These are phyloP conservation scores for Microcebus jonahi DNA, from an alignment of 2,113 vertebrate genomes.

Conservation along the genomic window DNA sequence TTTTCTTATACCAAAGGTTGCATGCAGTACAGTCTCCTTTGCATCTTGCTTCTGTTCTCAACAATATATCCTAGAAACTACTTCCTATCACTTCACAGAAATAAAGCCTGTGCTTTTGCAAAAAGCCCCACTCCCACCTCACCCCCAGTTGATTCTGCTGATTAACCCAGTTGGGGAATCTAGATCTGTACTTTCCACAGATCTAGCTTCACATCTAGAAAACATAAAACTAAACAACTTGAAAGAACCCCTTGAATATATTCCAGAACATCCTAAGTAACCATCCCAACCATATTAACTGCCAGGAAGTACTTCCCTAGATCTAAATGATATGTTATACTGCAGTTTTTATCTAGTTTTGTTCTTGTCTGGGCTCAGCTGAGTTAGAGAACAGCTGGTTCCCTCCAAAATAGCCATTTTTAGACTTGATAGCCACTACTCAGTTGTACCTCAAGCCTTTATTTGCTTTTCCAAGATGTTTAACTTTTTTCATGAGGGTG, in stretches of 20 bases:
- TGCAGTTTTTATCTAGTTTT: background rate
- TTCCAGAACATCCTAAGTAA: background rate
- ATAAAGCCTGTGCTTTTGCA: background rate
- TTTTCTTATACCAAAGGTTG: background rate
- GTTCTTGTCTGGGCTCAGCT: background rate
- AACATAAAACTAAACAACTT: background rate
- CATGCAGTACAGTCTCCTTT: background rate
- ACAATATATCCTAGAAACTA: background rate
- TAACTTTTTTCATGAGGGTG: background rate
- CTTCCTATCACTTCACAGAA: background rate
- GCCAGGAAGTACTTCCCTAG: background rate
- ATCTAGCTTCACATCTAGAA: background rate
- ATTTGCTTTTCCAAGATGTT: constrained; percentile 31
- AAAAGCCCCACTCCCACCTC: background rate
- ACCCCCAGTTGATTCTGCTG: background rate
- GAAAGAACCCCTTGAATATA: background rate
- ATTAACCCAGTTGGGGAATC: background rate
- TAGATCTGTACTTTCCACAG: background rate
- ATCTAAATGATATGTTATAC: background rate
- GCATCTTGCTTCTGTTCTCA: background rate
- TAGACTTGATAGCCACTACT: constrained; percentile 11
- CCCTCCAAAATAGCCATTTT: background rate
- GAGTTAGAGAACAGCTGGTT: background rate
- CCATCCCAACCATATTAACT: background rate
- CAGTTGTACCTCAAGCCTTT: background rate